Conservation (phyloP, 2,113 vertebrate species). For the Pelodiscus sinensis region DNA sequence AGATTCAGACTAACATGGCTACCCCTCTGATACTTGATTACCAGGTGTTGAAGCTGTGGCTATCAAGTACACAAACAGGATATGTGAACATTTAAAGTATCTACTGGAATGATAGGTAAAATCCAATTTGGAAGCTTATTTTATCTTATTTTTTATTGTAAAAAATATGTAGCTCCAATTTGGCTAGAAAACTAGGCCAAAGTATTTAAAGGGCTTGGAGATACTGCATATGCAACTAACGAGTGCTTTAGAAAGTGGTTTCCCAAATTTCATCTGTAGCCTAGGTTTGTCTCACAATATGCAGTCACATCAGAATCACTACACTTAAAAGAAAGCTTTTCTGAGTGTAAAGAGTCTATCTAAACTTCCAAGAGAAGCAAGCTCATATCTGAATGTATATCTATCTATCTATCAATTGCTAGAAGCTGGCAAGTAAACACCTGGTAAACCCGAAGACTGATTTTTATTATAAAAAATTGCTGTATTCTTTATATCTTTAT, state of each 20-base stretch:
- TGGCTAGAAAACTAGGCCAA: neutral
- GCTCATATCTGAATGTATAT: neutral
- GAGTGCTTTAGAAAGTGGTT: neutral
- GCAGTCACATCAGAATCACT: neutral
- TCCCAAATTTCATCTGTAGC: neutral
- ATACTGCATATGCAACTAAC: neutral
- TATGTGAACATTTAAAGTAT: neutral
- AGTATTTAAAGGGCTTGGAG: neutral
- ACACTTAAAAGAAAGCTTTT: neutral
- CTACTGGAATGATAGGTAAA: neutral
- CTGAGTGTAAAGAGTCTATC: neutral
- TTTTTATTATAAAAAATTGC: neutral
- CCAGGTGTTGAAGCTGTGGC: neutral
- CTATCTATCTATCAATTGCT: neutral
- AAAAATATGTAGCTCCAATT: neutral
- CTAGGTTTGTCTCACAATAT: neutral
- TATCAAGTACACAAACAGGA: constrained; percentile 1
- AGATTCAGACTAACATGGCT: no score
- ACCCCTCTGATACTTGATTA: no score
- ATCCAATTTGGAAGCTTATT: neutral
- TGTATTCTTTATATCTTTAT: neutral
- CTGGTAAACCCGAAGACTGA: neutral
- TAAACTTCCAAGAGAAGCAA: neutral
- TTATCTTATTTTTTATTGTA: neutral
- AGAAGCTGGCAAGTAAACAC: neutral